Base-by-base conservation (phyloP, 1,140 invertebrate genomes). In the Eubasilissa regina region DNA sequence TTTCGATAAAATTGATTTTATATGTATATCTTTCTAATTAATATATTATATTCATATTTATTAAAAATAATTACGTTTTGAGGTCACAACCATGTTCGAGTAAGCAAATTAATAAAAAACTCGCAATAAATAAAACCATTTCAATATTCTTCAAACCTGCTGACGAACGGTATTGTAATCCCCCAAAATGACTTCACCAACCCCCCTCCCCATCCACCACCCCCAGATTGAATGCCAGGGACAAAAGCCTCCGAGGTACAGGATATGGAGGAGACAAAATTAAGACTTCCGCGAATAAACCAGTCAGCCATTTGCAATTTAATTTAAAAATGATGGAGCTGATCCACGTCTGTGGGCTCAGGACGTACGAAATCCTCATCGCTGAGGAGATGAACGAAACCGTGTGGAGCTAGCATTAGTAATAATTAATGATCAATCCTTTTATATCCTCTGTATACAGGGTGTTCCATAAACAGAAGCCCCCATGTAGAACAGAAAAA, bases 241-340 rank as follows among this genome's bases (percentile, higher is more conserved):
- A 58, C 55, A 58, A 58, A 58, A 58, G 55, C 17, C 55, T 58
- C 21, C 55, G 15, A 15, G 55, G 55, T 19, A 58, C 45, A n/a
- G 17, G 35, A 62, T 60, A 17, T 56, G 25, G 55, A 56, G 17
- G 48, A 76, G 55, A 75, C 58, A 45, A 17, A 58, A 75, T 44
- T 62, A 19, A 53, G 11, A 25, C 10, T 7, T 4, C 25, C 8
- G 9, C 55, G 53, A 55, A 55, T 17, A 55, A 58, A 58, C 55
- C 17, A 35, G 55, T 58, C 55, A 21, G 60, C 60, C 60, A 35
- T 64, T 64, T 64, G 60, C 60, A n/a, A 64, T 64, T 64, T 64
- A 43, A 64, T 64, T 64, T 64, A 13, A 13, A 64, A 64, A 64
- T 64, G 19, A 64, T 25, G 60, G 35, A 64, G 35, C 60, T 9